Base-by-base conservation (phyloP, 2,113 vertebrate genomes). In the Lycaon pictus region DNA sequence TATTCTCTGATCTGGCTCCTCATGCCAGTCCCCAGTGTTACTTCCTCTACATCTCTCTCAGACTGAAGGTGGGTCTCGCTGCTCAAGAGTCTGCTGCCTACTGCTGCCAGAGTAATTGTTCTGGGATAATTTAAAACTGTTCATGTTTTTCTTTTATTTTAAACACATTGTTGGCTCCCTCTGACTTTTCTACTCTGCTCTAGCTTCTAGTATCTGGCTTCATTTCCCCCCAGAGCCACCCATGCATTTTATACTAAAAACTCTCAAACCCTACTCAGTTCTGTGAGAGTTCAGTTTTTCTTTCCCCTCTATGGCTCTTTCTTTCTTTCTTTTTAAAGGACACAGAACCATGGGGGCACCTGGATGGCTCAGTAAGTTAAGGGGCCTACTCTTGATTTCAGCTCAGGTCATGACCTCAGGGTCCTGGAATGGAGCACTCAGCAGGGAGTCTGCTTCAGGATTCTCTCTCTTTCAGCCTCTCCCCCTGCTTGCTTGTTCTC, bases 261-360 rank as follows among this genome's bases (percentile, higher is more conserved):
- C 22, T 56, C n/a, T 53, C 25, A 11, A 88, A 37, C 4, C 65
- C 29, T 55, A 5, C 77, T 43, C 1, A 51, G 7, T 48, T 65
- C 27, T 67, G 10, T 13, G n/a, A 27, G n/a, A n/a, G 10, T 1
- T 17, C 27, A 60, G 3, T 2, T 4, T 65, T 51, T 48, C 20
- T 62, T 2, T 2, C 20, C 8, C 3, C 25, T 27, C 5, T 32
- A 2, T 25, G 37, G 15, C 4, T 1, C 7, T 37, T 25, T 67
- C 4, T n/a, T 63, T 83, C 11, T 84, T 79, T 76, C 3, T n/a
- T 51, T 67, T 74, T 76, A 67, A 87, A 67, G 13, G 43, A 32
- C 19, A 32, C 0, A 80, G 32, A 37, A 74, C 4, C 16, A 87
- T 8, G 19, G 32, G 16, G 17, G 32, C 17, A 10, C 8, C 32